Base-by-base conservation (phyloP, 2,113 vertebrate species). In the Suricata suricatta region DNA sequence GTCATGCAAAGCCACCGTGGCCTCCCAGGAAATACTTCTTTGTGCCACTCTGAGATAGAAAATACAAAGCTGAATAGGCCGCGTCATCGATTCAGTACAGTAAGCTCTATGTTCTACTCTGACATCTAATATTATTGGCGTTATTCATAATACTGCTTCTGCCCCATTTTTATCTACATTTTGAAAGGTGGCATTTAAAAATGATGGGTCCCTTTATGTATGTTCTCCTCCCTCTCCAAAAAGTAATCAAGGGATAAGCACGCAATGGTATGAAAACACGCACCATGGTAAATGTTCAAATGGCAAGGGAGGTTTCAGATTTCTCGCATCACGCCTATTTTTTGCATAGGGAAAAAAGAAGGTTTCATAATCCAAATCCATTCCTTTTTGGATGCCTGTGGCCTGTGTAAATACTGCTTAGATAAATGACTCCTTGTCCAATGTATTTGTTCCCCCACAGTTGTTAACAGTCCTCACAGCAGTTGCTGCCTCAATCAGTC, bases 381-480 rank as follows among this genome's bases (percentile, higher is more conserved):
- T 94, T 97, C 93, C 95, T 96, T 88, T 23, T 87, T 25, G 60
- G 96, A 2, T 35, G 74, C 41, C 92, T 89, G 95, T 87, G 95
- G 96, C 27, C 64, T 77, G 1, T 69, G 57, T 97, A 98, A 98
- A 98, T 96, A 97, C 80, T 95, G 23, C 97, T 94, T 81, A 97
- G 94, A 98, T 98, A 97, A 98, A 93, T 33, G 96, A 91, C 82
- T 97, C 47, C 95, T 98, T 98, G 96, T 97, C 93, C 96, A 81
- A 94, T 92, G 95, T 96, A 66, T 83, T 96, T 98, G 86, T 88
- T 91, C 98, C 94, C 72, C 95, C 76, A 74, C 96, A 98, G 92
- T 98, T 98, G 77, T 98, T 98, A 94, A 86, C 38, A 87, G 13
- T 87, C 47, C 98, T 97, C 83, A 94, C 80, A 98, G 96, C 97